Conservation (phyloP, 2,113 vertebrate genomes). For the Oreotrochilus melanogaster region DNA sequence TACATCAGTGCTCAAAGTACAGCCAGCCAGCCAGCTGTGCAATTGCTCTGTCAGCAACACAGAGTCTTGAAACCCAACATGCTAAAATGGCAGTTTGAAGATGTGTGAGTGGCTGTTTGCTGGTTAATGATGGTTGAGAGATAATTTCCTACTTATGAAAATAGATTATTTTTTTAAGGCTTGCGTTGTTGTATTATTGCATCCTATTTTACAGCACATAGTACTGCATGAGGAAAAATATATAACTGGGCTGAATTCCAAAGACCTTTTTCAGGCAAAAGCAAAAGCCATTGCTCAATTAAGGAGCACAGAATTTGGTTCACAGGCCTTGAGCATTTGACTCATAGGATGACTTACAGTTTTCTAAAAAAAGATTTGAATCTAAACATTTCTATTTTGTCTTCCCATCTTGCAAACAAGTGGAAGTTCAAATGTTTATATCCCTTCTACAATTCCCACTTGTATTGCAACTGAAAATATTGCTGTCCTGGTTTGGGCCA, state of each 20-base stretch:
- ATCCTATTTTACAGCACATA: neutral
- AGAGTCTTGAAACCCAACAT: neutral
- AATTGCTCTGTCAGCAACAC: neutral
- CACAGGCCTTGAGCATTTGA: neutral
- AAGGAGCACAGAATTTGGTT: neutral
- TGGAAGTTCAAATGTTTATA: neutral
- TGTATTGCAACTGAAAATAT: neutral
- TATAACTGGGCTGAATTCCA: neutral
- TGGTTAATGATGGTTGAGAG: neutral
- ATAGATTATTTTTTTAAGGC: neutral
- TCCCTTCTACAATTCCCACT: neutral
- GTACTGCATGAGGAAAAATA: neutral
- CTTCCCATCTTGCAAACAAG: neutral
- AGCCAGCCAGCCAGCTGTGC: conserved; percentile 7
- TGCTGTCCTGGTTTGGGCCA: neutral
- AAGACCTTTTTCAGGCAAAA: neutral
- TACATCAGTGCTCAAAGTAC: neutral
- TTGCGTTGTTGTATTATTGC: neutral
- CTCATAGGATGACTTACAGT: neutral
- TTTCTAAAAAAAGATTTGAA: neutral
- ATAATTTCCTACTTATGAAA: neutral
- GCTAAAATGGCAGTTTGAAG: neutral
- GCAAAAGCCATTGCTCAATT: neutral
- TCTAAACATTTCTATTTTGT: neutral
- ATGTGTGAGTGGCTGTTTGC: neutral